Percentiles rank a stretch among this genome's conserved stretches.
Conservation (phyloP, 2,888 invertebrate species). For the Aporophyla nigra region DNA sequence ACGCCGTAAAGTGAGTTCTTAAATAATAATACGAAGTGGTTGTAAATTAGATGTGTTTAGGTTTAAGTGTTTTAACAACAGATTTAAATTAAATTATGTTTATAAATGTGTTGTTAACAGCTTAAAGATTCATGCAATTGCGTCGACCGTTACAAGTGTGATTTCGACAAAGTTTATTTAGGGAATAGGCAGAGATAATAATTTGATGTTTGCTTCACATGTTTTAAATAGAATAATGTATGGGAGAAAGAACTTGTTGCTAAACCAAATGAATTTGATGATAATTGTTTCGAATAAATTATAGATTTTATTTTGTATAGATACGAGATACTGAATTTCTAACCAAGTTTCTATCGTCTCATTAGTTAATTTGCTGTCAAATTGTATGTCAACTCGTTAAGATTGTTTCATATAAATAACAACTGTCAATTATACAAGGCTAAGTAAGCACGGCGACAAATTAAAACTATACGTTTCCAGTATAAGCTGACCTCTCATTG, state of each 20-base stretch:
- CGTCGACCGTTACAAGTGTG: conserved; percentile 21
- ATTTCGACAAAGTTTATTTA: conserved; percentile 15
- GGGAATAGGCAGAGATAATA: conserved; percentile 1
- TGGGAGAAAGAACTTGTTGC: neutral
- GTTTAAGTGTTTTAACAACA: neutral
- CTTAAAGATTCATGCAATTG: neutral
- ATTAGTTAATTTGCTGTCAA: neutral
- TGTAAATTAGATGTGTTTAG: neutral
- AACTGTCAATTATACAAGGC: neutral
- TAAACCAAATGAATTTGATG: too few relatives aligned
- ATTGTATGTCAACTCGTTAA: neutral
- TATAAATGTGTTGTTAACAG: neutral
- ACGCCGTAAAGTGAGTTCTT: neutral
- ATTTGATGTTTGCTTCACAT: neutral
- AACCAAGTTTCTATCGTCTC: neutral
- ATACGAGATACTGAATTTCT: neutral
- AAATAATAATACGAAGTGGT: neutral
- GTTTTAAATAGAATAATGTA: conserved; percentile 1
- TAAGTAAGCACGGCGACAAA: too few relatives aligned
- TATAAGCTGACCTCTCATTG: too few relatives aligned
- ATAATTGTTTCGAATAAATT: neutral
- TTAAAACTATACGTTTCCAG: too few relatives aligned
- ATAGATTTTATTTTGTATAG: neutral
- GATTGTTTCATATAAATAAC: neutral
- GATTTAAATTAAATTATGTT: neutral